A percentile compares a stretch with the other conserved stretches of the same genome.
These are phyloP conservation scores for Bathynomus jamesi DNA, from an alignment of 1,140 invertebrate genomes.

Conservation along the genomic window DNA sequence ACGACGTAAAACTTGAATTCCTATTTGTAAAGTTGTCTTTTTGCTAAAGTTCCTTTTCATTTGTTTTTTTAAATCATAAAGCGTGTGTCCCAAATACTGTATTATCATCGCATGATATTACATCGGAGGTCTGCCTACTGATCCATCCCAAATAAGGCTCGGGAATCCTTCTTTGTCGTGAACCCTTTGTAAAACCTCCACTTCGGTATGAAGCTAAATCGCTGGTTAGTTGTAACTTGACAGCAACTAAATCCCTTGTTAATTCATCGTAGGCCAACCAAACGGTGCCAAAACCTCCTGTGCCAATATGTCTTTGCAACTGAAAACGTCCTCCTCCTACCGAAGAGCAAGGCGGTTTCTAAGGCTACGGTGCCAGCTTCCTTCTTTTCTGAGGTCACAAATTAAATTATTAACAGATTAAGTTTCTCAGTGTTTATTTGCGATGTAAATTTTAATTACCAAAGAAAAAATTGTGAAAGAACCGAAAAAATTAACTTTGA, in stretches of 20 bases:
- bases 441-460: no score
- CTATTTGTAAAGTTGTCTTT: background rate
- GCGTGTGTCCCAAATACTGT: background rate
- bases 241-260: background rate
- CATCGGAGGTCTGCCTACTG: background rate
- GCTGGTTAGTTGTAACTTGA: background rate
- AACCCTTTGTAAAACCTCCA: background rate
- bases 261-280: background rate
- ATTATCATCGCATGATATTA: background rate
- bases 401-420: constrained; percentile 1
- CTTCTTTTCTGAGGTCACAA: background rate
- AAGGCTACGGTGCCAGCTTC: background rate
- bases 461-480: no score
- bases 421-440: no score
- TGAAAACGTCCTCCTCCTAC: background rate
- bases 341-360: background rate
- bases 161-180: background rate
- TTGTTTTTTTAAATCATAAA: background rate
- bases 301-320: background rate
- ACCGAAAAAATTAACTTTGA: no score
- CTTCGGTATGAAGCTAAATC: background rate
- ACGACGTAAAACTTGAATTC: background rate
- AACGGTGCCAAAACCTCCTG: background rate
- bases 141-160: background rate
- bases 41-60: background rate